phyloP scores from a whole-genome alignment of 2,888 invertebrate genomes.

The Pyrocoelia pectoralis region DNA sequence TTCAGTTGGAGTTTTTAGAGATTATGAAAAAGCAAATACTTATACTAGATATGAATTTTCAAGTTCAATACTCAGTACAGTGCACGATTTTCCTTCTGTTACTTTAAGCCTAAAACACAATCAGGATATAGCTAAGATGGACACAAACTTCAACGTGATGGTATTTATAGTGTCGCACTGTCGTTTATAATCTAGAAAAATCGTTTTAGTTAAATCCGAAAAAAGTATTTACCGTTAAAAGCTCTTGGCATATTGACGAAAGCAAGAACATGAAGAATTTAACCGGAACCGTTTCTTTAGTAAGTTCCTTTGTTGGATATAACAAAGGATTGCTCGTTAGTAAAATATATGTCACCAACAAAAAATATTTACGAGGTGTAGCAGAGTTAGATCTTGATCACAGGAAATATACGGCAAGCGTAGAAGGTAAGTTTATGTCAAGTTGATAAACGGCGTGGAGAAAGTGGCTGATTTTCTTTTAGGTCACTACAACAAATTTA shows the following conservation, averaged over 20 bases:
- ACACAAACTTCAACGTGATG: constrained; percentile 63
- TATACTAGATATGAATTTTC: constrained; percentile 62
- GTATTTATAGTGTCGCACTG: constrained; percentile 47
- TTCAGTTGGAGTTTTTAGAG: constrained; percentile 64
- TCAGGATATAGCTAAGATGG: constrained; percentile 61
- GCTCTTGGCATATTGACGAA: constrained; percentile 72
- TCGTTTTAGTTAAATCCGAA: constrained; percentile 70
- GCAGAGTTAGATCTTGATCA: constrained; percentile 76
- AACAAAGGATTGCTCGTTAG: constrained; percentile 73
- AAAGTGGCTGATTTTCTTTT: constrained; percentile 23
- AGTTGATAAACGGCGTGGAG: constrained; percentile 10
- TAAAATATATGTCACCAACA: constrained; percentile 69
- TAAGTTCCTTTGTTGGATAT: constrained; percentile 76
- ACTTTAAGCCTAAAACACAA: constrained; percentile 65
- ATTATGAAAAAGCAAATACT: constrained; percentile 59
- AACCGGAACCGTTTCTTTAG: constrained; percentile 70
- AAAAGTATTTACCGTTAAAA: constrained; percentile 72
- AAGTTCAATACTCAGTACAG: constrained; percentile 65
- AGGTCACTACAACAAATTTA: constrained; percentile 75
- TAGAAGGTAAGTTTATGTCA: constrained; percentile 62
- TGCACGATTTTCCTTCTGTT: constrained; percentile 66
- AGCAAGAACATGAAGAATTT: constrained; percentile 68
- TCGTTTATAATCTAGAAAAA: not conserved
- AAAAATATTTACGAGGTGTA: constrained; percentile 71
- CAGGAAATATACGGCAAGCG: constrained; percentile 70